Base-by-base conservation (phyloP, 2,888 invertebrate genomes). In the Orthosia gothica region DNA sequence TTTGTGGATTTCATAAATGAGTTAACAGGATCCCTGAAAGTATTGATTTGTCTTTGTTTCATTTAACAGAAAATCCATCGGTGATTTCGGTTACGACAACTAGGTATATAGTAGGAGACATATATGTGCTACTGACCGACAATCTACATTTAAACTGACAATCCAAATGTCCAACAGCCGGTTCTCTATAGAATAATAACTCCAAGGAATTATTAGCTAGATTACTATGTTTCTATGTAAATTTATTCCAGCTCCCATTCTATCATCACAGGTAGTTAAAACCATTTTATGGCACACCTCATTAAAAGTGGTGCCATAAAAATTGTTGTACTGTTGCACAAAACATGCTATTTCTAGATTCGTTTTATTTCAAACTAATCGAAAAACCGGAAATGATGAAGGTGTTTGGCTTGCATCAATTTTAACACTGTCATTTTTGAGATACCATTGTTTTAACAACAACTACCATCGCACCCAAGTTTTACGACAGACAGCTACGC, bases 401-500 rank as follows among this genome's bases (percentile, higher is more conserved):
- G 64, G 47, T 55, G 12, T 54, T 9, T 2, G n/a, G 7, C 7
- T 40, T 57, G 23, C 20, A 55, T 64, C 23, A 57, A 77, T 52
- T 47, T 52, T 15, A 70, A 54, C 61, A 23, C 20, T 49, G 16
- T n/a, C n/a, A 50, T 45, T 3, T 79, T 72, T n/a, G 5, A n/a
- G 5, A 54, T 20, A 64, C 54, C 59, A 50, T 77, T 81, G 50
- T 65, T 16, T 49, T 13, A 52, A 49, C 40, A 23, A 32, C n/a
- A 1, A 66, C 32, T 49, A 47, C 55, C 32, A 68, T 20, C 50
- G 49, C 54, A 18, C 45, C 23, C 50, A 18, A 74, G 68, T 13
- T 76, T 81, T 76, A 81, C 59, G 71, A 70, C 68, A n/a, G 7
- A 49, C 32, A 72, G 50, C 45, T 58, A 62, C 58, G 16, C 66